Evolutionary conservation across 2,797 vertebrate species (phyloP), one percentile per base, ranked within the genome.

Genomic region (Scyliorhinus canicula): DNA sequence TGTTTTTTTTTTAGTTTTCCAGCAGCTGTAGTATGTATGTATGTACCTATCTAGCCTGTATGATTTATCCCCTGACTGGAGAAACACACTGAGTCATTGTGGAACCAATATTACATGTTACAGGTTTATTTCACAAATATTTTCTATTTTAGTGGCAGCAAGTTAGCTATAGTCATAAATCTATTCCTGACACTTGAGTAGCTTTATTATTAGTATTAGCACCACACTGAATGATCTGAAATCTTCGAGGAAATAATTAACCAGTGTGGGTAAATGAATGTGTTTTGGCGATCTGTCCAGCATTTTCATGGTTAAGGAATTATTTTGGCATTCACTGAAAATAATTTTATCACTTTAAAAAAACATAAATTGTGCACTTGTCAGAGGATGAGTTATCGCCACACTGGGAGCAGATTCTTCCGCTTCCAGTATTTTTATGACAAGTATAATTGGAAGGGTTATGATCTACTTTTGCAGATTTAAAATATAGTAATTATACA

Each of bases 401-500:
- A 65, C 24, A 91, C 44, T 28, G n/a, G 60, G 88, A 60, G n/a
- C 8, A 55, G 12, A 67, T 50, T 71, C 67, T 71, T 94, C 93
- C 47, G 47, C 50, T 94, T 74, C 28, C 69, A 74, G 31, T 65
- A 31, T 94, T 74, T 94, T 74, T 50, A 69, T 1, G 47, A 94
- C 67, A 94, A 71, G 93, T 52, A 74, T 94, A 94, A 94, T 74
- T 94, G 67, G 50, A 47, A 74, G 65, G 44, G 67, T 50, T 94
- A 71, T 71, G 93, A 94, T 74, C 67, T 55, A 55, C 88, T 94
- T 94, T 74, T 50, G 91, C 71, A 94, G 93, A 55, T 94, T 74
- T 94, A 52, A 94, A 94, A 94, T 52, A 74, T 47, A n/a, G 31
- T 94, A 94, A 94, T 94, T 94, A 94, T 74, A 74, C 47, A 94